A percentile compares a stretch with the other conserved stretches of the same genome.
phyloP scores from a whole-genome alignment of 2,113 vertebrate genomes.

The Leucosticte australis region DNA sequence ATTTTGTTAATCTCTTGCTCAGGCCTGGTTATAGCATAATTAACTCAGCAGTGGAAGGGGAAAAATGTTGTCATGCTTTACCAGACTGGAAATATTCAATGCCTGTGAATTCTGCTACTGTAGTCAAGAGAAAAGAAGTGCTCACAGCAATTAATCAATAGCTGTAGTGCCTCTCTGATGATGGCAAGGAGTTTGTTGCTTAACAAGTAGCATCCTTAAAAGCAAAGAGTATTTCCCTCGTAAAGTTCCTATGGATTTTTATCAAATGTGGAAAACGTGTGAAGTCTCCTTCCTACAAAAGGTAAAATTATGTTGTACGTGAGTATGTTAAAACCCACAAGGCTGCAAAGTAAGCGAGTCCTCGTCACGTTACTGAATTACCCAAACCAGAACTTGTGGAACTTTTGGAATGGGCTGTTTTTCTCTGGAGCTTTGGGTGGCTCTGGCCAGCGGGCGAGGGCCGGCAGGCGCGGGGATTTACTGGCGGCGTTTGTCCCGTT shows the following conservation, averaged over 20 bases:
- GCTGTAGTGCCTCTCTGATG: background rate
- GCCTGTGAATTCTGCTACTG: slow-evolving; percentile 5
- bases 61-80: background rate
- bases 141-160: background rate
- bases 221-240: background rate
- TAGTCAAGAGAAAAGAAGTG: background rate
- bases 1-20: background rate
- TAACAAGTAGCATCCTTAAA: background rate
- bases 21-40: background rate
- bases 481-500: rapidly evolving
- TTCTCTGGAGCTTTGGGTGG: background rate
- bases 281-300: background rate
- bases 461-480: rapidly evolving
- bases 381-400: background rate
- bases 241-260: background rate
- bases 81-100: background rate
- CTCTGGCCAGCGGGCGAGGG: rapidly evolving
- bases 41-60: background rate
- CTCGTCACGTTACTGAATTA: rapidly evolving
- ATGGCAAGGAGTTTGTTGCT: slow-evolving; percentile 1
- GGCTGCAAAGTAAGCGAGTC: background rate
- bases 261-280: background rate
- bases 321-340: background rate
- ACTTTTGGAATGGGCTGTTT: background rate
- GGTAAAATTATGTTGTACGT: background rate